Conservation (phyloP, 2,113 vertebrate species). For the Falcunculus frontatus region DNA sequence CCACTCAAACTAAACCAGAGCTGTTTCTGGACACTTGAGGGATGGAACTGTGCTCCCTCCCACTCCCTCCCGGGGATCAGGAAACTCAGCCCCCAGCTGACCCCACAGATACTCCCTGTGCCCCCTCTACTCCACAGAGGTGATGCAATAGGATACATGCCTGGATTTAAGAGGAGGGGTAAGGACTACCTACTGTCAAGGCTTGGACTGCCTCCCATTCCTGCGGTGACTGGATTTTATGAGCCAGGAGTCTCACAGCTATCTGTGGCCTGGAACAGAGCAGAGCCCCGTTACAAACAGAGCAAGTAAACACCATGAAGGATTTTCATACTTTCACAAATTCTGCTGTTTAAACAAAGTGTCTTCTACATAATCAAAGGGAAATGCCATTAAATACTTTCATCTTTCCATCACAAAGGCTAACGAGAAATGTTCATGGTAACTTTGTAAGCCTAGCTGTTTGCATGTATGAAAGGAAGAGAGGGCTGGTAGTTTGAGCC, state of each 20-base stretch:
- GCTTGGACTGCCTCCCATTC: conserved; percentile 95
- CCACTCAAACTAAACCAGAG: not conserved
- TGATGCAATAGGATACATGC: not conserved
- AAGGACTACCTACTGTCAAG: conserved; percentile 82
- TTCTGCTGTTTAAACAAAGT: not conserved
- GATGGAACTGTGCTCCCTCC: not conserved
- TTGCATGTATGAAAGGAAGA: not conserved
- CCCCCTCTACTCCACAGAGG: not conserved
- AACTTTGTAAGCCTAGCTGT: not conserved
- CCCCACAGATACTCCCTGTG: not conserved
- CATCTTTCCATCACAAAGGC: not conserved
- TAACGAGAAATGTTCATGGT: not conserved
- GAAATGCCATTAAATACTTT: not conserved
- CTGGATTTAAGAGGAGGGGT: not conserved
- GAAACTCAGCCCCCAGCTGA: not conserved
- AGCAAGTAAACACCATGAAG: rapidly evolving
- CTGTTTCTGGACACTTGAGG: not conserved
- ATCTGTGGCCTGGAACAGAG: conserved; percentile 86
- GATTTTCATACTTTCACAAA: not conserved
- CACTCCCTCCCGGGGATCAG: not conserved
- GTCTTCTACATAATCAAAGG: not conserved
- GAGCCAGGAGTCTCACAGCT: conserved; percentile 86
- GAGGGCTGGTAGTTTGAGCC: not conserved
- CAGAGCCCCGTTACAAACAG: not conserved
- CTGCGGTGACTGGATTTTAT: conserved; percentile 96